phyloP scores from a whole-genome alignment of 2,113 vertebrate species.

The Merops nubicus region DNA sequence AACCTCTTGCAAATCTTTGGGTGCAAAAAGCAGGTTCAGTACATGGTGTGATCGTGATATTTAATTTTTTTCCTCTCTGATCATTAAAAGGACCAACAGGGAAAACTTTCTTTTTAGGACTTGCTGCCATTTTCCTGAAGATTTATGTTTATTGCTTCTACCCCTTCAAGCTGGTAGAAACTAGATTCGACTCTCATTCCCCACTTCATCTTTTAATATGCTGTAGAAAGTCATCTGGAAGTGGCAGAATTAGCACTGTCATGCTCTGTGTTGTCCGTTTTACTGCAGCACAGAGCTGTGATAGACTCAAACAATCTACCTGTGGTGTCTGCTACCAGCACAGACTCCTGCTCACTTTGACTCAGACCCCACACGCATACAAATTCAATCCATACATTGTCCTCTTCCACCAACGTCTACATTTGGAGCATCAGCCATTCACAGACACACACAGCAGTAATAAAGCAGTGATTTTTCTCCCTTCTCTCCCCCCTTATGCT shows the following conservation, averaged over 20 bases:
- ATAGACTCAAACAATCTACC: neutral
- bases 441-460: neutral
- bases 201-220: neutral
- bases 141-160: neutral
- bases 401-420: neutral
- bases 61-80: neutral
- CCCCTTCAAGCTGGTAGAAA: neutral
- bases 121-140: neutral
- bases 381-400: neutral
- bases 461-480: constrained; percentile 16
- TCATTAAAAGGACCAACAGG: neutral
- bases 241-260: constrained; percentile 68
- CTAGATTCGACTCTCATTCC: neutral
- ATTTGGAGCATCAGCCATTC: constrained; percentile 16
- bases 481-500: constrained; percentile 41
- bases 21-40: neutral
- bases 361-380: neutral
- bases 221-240: constrained; percentile 5
- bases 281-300: constrained; percentile 48
- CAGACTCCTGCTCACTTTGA: neutral
- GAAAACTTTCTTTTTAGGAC: constrained; percentile 17
- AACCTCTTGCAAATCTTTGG: neutral
- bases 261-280: constrained; percentile 33
- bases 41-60: neutral
- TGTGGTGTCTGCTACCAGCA: constrained; percentile 35